A percentile compares a stretch with the other conserved stretches of the same genome.
Conservation (phyloP, 1,140 invertebrate genomes). For the Teleopsis dalmanni region DNA sequence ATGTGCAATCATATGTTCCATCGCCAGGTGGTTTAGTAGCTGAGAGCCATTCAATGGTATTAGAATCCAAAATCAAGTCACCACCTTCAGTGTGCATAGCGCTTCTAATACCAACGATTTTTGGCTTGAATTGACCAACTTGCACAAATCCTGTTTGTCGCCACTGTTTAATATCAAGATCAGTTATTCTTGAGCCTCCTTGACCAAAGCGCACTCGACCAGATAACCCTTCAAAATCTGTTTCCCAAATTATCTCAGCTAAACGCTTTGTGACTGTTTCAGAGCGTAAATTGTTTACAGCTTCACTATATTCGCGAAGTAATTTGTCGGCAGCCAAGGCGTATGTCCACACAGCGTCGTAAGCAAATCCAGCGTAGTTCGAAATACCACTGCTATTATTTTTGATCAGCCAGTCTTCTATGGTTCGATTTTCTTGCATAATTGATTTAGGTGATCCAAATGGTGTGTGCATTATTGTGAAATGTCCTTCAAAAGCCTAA, state of each 20-base stretch:
- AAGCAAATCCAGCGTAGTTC: constrained; percentile 66
- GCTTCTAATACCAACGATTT: constrained; percentile 25
- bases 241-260: constrained; percentile 50
- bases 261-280: constrained; percentile 45
- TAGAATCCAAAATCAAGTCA: constrained; percentile 48
- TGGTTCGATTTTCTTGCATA: constrained; percentile 60
- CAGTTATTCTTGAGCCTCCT: constrained; percentile 59
- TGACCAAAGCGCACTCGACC: constrained; percentile 64
- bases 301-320: constrained; percentile 13
- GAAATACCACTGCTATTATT: constrained; percentile 10
- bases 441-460: constrained; percentile 53
- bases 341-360: constrained; percentile 81
- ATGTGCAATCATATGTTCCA: constrained; percentile 59
- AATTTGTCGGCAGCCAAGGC: constrained; percentile 52
- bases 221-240: constrained; percentile 69
- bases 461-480: constrained; percentile 62
- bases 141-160: constrained; percentile 47
- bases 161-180: constrained; percentile 66
- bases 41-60: constrained; percentile 58
- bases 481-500: constrained; percentile 67
- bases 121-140: constrained; percentile 59
- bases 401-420: constrained; percentile 50
- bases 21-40: constrained; percentile 55
- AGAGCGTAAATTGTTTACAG: constrained; percentile 39
- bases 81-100: constrained; percentile 40